Percentiles rank a stretch among this genome's conserved stretches.
Conservation (phyloP, 2,797 vertebrate genomes). For the Onychomys leucogaster region DNA sequence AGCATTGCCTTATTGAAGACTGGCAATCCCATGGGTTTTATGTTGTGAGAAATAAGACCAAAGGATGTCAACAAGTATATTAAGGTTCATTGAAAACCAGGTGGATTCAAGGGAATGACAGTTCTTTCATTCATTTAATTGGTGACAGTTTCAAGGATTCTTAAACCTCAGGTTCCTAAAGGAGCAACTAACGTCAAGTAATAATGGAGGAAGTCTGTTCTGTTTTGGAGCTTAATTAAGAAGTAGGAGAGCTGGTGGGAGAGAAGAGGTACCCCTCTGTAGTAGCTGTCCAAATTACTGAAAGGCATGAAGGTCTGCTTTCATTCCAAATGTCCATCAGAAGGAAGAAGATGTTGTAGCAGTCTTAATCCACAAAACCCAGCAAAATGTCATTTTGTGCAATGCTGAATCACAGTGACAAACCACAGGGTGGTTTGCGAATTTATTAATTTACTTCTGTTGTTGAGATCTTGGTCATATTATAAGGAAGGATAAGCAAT, state of each 20-base stretch:
- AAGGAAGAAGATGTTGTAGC: slow-evolving; percentile 28
- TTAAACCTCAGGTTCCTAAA: slow-evolving; percentile 38
- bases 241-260: slow-evolving; percentile 3
- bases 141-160: neutral
- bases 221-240: neutral
- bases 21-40: neutral
- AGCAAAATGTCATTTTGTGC: neutral
- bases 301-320: neutral
- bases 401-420: slow-evolving; percentile 34
- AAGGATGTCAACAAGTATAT: slow-evolving; percentile 2
- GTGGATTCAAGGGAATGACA: neutral
- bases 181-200: slow-evolving; percentile 24
- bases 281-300: neutral
- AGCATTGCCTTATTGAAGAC: neutral
- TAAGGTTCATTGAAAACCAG: slow-evolving; percentile 47
- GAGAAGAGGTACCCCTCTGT: slow-evolving; percentile 7
- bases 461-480: neutral
- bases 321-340: neutral
- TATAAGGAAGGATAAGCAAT: neutral
- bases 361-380: neutral
- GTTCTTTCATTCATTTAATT: slow-evolving; percentile 38
- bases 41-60: neutral
- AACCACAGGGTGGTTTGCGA: neutral
- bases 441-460: neutral
- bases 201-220: neutral